Evolutionary conservation across 2,888 invertebrate genomes (phyloP).

Genomic region (Adineta ricciae): DNA sequence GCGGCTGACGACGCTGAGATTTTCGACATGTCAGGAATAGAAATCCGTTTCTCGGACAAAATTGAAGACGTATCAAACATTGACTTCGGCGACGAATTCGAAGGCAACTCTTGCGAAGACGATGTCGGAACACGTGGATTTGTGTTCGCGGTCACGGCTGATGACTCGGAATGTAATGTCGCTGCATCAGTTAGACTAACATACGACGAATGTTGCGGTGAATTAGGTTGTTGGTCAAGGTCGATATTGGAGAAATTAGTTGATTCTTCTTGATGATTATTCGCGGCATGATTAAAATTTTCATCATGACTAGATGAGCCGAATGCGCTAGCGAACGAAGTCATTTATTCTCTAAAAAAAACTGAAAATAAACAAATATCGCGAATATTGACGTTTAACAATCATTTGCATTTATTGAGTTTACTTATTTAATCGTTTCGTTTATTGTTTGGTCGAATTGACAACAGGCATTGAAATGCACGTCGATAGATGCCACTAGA

Average conservation of each 20-base stretch:
- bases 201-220: not conserved
- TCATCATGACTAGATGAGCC: not conserved
- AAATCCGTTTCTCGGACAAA: not conserved
- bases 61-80: not conserved
- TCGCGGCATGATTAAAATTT: not conserved
- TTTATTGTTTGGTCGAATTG: no score
- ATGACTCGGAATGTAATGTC: not conserved
- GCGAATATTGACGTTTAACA: no score
- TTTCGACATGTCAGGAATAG: not conserved
- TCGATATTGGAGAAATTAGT: not conserved
- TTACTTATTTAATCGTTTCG: no score
- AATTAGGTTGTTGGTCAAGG: not conserved
- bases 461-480: no score
- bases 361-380: no score
- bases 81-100: not conserved
- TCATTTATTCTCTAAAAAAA: not conserved
- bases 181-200: not conserved
- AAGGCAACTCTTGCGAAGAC: not conserved
- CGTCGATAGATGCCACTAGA: not conserved
- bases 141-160: not conserved
- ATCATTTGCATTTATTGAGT: no score
- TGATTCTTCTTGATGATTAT: not conserved
- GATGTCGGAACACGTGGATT: not conserved
- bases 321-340: not conserved
- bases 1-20: not conserved